These are phyloP conservation scores for Cerceris ruficornis DNA, from an alignment of 2,888 invertebrate species.

Conservation along the genomic window DNA sequence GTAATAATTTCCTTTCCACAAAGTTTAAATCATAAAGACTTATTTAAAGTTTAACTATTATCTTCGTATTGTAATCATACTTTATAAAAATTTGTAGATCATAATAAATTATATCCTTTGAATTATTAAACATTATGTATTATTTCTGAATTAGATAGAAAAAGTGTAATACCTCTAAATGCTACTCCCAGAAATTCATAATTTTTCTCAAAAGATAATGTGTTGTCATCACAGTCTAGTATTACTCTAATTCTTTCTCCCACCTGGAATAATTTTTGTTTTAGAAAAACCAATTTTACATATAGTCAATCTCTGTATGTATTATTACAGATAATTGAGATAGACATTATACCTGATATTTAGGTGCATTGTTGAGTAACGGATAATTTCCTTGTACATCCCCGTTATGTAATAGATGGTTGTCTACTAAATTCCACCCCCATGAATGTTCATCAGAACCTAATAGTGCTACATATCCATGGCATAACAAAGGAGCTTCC, in stretches of 20 bases:
- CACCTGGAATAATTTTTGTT: constrained; percentile 85
- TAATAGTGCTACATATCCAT: constrained; percentile 96
- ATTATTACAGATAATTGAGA: constrained; percentile 13
- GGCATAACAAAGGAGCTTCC: constrained; percentile 96
- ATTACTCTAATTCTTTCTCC: constrained; percentile 98
- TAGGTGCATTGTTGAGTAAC: constrained; percentile 96
- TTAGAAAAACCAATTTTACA: constrained; percentile 16
- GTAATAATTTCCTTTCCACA: too few relatives aligned
- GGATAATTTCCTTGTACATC: constrained; percentile 97
- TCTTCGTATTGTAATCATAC: too few relatives aligned
- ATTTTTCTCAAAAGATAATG: constrained; percentile 98
- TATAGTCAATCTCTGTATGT: not conserved
- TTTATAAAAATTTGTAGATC: too few relatives aligned
- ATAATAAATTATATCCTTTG: too few relatives aligned
- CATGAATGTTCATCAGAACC: constrained; percentile 99
- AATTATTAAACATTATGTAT: constrained; percentile 3
- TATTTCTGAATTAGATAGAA: not conserved
- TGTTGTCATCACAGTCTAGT: constrained; percentile 98
- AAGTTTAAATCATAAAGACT: too few relatives aligned
- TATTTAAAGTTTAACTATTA: too few relatives aligned
- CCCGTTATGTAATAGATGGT: constrained; percentile 97
- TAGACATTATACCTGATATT: constrained; percentile 91
- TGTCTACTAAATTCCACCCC: constrained; percentile 99
- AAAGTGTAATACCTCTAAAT: constrained; percentile 88
- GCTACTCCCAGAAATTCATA: constrained; percentile 99